Base-by-base conservation (phyloP, 2,797 vertebrate species). In the Odontamblyopus rebecca region DNA sequence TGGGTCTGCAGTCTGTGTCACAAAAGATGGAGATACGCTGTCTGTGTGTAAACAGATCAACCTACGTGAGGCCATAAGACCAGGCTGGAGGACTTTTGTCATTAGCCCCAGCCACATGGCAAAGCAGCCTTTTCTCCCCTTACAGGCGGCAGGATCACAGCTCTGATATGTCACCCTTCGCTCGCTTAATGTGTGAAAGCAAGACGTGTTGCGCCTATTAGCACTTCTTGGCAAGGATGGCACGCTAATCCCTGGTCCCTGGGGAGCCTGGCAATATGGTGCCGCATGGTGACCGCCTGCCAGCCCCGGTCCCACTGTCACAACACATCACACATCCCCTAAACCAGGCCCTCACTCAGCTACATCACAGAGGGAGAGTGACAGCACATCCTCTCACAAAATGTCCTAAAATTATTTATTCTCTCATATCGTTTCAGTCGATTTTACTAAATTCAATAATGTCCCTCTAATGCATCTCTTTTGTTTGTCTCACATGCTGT, bases 191-290 rank as follows among this genome's bases (percentile, higher is more conserved):
- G 95, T 95, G 95, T 92, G 95, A 95, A 95, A 95, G 92, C 90
- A 93, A 94, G 94, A 95, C 94, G 94, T 95, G 95, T 95, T 95
- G 94, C 90, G 93, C 94, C 94, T 94, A 95, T 95, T 95, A 95
- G 94, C 95, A 95, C 95, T 93, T 95, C 89, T 90, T 93, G 91
- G 93, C 91, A 79, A 91, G 91, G 92, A 89, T 93, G 93, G 93
- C 92, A 91, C 82, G 92, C 93, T 94, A 94, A 95, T 95, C 92
- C 90, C 82, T 86, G 83, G 72, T 92, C 93, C 93, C 91, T 78
- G 82, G 93, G 95, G 94, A 93, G 89, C 84, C 84, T 69, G 83
- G 93, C 94, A 95, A 95, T 95, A 95, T 95, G 94, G 93, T 94
- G 92, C 90, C 75, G 86, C 87, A 88, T 82, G 90, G 91, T 90